Conservation (phyloP, 1,140 invertebrate genomes). For the Drosophila insularis region DNA sequence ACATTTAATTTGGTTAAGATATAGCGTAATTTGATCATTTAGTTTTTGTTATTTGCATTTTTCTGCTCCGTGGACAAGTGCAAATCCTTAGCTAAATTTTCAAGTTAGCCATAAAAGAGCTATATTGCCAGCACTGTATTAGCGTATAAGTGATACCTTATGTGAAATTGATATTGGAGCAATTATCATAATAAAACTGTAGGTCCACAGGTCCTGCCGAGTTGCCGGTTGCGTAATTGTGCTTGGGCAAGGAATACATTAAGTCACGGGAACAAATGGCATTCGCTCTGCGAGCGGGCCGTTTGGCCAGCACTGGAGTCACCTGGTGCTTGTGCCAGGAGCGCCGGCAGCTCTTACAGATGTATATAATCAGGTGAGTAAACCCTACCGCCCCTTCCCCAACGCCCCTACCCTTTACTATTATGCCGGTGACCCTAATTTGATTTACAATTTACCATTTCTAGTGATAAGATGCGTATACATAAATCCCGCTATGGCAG, state of each 20-base stretch:
- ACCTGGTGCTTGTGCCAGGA: conserved; percentile 45
- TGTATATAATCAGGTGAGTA: conserved; percentile 35
- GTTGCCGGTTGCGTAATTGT: conserved; percentile 68
- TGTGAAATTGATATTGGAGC: conserved; percentile 29
- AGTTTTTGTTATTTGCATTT: not conserved
- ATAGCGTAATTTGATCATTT: not conserved
- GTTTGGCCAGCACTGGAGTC: conserved; percentile 17
- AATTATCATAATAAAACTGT: conserved; percentile 28
- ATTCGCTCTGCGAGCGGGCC: conserved; percentile 52
- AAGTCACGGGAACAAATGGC: conserved; percentile 32
- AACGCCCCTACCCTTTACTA: not conserved
- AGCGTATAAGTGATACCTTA: conserved; percentile 2
- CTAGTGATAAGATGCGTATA: conserved; percentile 26
- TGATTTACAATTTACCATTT: conserved; percentile 37
- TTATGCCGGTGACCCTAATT: not conserved
- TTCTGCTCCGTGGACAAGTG: no score
- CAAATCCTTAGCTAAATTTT: not conserved
- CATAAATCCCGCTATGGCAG: conserved; percentile 19
- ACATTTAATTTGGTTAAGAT: not conserved
- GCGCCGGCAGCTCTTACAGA: conserved; percentile 39
- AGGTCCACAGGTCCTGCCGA: conserved; percentile 55
- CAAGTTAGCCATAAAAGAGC: not conserved
- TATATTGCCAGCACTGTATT: not conserved
- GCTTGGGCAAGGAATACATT: conserved; percentile 8
- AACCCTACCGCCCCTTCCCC: not conserved